Evolutionary conservation across 64 coral and sea anemone genomes (phyloP).

Genomic region (Platygyra sinensis): DNA sequence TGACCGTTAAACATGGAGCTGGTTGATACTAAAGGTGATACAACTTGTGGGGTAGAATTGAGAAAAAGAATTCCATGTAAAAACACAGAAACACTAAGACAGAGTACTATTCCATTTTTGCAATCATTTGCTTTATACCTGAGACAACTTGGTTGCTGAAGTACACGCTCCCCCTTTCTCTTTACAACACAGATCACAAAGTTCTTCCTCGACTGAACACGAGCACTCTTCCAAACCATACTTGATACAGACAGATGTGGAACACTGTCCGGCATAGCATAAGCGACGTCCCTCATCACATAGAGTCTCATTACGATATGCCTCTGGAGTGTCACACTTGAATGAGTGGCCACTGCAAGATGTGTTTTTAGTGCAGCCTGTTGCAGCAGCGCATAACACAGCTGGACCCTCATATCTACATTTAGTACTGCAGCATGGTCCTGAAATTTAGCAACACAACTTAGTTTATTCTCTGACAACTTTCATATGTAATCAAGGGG

Average conservation of each 20-base stretch:
- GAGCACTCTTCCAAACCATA: slow-evolving; percentile 60
- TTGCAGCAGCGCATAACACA: slow-evolving; percentile 28
- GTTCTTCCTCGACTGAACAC: slow-evolving; percentile 49
- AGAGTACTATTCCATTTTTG: too few species aligned
- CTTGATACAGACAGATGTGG: slow-evolving; percentile 44
- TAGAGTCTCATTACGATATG: background rate
- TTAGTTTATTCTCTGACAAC: too few species aligned
- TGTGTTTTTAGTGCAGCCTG: slow-evolving; percentile 43
- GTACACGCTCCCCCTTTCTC: slow-evolving; percentile 30
- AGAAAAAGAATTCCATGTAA: too few species aligned
- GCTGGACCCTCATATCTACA: slow-evolving; percentile 26
- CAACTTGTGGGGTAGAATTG: too few species aligned
- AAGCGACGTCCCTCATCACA: slow-evolving; percentile 23
- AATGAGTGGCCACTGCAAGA: slow-evolving; percentile 28
- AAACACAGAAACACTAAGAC: too few species aligned
- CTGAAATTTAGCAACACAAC: background rate
- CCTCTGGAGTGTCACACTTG: slow-evolving; percentile 29
- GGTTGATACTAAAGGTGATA: too few species aligned
- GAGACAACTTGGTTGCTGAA: background rate
- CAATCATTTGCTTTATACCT: background rate
- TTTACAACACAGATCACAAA: slow-evolving; percentile 68
- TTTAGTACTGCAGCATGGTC: slow-evolving; percentile 49
- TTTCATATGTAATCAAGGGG: too few species aligned
- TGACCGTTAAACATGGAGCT: too few species aligned
- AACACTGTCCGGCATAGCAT: slow-evolving; percentile 57